Evolutionary conservation across 2,113 vertebrate species (phyloP).

Genomic region (Speoplatyrhinus poulsoni): DNA sequence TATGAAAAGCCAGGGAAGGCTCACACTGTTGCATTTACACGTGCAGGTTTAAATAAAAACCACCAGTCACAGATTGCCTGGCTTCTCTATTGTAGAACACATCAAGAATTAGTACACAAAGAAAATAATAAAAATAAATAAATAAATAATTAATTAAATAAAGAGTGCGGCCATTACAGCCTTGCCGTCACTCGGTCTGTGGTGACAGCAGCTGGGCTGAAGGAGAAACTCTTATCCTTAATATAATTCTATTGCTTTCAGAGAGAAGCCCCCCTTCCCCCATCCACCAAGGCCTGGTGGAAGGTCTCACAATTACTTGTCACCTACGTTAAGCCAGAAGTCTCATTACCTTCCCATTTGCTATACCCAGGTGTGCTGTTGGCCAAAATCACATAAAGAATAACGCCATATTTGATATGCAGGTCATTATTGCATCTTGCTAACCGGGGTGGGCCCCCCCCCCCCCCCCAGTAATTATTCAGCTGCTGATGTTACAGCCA

Average conservation of each 20-base stretch:
- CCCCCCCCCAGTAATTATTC: constrained; percentile 18
- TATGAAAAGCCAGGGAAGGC: too few relatives aligned
- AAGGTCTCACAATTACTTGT: constrained; percentile 17
- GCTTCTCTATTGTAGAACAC: too few relatives aligned
- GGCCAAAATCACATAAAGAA: constrained; percentile 18
- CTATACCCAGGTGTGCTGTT: not conserved
- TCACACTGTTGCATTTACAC: too few relatives aligned
- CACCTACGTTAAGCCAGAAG: not conserved
- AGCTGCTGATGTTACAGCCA: constrained; percentile 50
- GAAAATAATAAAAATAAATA: not conserved
- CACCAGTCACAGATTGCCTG: not conserved
- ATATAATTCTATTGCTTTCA: constrained; percentile 11
- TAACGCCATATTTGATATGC: constrained; percentile 28
- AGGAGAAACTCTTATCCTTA: constrained; percentile 5
- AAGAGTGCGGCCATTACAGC: not conserved
- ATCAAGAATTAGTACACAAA: not conserved
- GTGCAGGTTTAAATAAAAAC: too few relatives aligned
- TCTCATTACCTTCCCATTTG: constrained; percentile 11
- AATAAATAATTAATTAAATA: not conserved
- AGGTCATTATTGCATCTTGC: constrained; percentile 13
- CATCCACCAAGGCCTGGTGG: constrained; percentile 12
- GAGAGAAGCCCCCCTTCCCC: not conserved
- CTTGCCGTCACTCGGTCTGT: constrained; percentile 5
- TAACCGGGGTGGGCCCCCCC: constrained; percentile 7
- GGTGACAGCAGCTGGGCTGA: constrained; percentile 1